Evolutionary conservation across 2,888 invertebrate genomes (phyloP).

Genomic region (Cataglyphis livida): DNA sequence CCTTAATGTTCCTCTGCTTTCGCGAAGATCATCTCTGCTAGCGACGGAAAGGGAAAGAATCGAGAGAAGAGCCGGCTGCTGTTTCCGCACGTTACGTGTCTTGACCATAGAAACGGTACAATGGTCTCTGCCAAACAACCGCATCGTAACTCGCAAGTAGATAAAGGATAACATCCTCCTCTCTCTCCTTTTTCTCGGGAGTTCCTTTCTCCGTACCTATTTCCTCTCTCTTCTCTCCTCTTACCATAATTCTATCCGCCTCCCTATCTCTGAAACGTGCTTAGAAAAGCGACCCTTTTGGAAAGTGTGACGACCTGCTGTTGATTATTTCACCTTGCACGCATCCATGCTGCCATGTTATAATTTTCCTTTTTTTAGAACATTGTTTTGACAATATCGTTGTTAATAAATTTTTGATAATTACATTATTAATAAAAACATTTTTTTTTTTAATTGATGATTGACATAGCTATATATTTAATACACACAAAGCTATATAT

Average conservation of each 20-base stretch:
- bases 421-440: not conserved
- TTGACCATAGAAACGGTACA: conserved; percentile 73
- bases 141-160: conserved; percentile 75
- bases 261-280: conserved; percentile 67
- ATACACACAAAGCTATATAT: not conserved
- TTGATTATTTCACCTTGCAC: conserved; percentile 57
- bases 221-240: not conserved
- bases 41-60: conserved; percentile 17
- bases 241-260: conserved; percentile 21
- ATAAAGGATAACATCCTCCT: conserved; percentile 67
- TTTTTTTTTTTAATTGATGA: not conserved
- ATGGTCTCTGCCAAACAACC: conserved; percentile 73
- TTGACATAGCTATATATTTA: not conserved
- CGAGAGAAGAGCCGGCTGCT: conserved; percentile 50
- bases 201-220: conserved; percentile 48
- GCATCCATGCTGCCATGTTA: not conserved
- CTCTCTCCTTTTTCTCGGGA: conserved; percentile 28
- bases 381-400: conserved; percentile 8
- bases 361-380: not conserved
- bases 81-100: conserved; percentile 72
- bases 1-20: conserved; percentile 41
- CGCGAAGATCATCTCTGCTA: conserved; percentile 27
- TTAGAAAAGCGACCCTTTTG: conserved; percentile 58
- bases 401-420: not conserved
- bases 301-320: conserved; percentile 37